phyloP scores from a whole-genome alignment of 1,140 invertebrate species.

The Drosophila bifasciata region DNA sequence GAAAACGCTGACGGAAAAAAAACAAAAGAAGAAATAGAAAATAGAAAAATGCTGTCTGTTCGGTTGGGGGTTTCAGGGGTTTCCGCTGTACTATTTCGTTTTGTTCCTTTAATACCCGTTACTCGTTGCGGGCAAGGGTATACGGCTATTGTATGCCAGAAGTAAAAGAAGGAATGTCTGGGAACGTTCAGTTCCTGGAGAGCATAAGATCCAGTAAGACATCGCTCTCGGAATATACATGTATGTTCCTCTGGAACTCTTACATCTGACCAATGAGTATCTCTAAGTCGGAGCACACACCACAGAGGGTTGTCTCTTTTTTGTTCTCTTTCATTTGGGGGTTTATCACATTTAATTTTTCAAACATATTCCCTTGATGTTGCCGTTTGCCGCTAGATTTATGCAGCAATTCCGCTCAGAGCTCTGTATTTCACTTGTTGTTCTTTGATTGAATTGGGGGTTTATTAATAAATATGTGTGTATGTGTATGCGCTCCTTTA shows the following conservation, averaged over 20 bases:
- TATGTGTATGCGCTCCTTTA: slow-evolving; percentile 25
- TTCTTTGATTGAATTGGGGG: slow-evolving; percentile 55
- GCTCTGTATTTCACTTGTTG: slow-evolving; percentile 50
- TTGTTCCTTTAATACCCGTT: background rate
- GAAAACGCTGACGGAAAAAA: slow-evolving; percentile 43
- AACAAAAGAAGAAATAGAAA: slow-evolving; percentile 38
- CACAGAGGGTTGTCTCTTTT: background rate
- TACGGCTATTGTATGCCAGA: no score
- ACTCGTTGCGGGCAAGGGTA: background rate
- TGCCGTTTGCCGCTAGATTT: slow-evolving; percentile 67
- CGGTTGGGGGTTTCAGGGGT: slow-evolving; percentile 1
- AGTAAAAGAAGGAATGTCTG: no score
- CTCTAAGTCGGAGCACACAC: background rate
- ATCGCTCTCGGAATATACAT: no score
- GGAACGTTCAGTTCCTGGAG: no score
- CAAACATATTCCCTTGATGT: slow-evolving; percentile 55
- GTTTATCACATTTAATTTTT: slow-evolving; percentile 77
- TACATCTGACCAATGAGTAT: background rate
- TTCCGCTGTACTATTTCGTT: background rate
- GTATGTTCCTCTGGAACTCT: no score
- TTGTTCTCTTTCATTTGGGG: slow-evolving; percentile 30
- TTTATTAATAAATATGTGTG: slow-evolving; percentile 51
- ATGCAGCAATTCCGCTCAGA: slow-evolving; percentile 51
- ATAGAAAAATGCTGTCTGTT: slow-evolving; percentile 26
- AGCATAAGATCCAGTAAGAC: no score